Evolutionary conservation across 2,797 vertebrate genomes (phyloP).

Genomic region (Anolis apletophallus): DNA sequence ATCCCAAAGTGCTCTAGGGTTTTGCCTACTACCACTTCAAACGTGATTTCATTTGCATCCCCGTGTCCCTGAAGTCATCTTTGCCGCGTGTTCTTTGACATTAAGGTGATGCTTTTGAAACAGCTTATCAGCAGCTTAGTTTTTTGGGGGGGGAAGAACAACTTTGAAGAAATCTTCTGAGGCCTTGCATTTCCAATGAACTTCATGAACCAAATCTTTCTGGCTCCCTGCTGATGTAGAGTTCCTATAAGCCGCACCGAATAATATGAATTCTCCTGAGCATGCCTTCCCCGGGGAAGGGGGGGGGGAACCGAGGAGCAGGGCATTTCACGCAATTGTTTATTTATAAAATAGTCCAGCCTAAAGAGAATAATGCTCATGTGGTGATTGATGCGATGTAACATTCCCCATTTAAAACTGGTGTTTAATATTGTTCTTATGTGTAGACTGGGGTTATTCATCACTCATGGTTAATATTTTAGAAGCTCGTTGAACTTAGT

Average conservation of each 20-base stretch:
- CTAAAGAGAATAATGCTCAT: constrained; percentile 13
- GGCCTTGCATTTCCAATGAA: neutral
- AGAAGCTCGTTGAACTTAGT: constrained; percentile 41
- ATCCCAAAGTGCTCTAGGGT: neutral
- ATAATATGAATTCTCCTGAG: neutral
- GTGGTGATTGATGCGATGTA: neutral
- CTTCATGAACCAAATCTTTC: neutral
- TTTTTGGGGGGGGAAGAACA: neutral
- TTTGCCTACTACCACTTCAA: neutral
- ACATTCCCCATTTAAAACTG: neutral
- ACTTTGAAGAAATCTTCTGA: neutral
- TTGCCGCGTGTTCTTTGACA: neutral
- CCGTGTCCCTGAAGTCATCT: neutral
- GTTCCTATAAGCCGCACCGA: neutral
- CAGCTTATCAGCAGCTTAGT: neutral
- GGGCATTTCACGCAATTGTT: neutral
- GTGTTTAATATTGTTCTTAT: neutral
- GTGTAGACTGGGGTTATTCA: constrained; percentile 10
- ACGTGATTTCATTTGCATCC: neutral
- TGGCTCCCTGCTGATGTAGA: neutral
- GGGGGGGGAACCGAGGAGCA: neutral
- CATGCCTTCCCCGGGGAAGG: neutral
- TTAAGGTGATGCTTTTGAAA: neutral
- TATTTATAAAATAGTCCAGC: neutral
- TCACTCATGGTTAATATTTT: constrained; percentile 46